Evolutionary conservation across 92 coral and sea anemone species (phyloP).

Genomic region (Isaurus tuberculatus): DNA sequence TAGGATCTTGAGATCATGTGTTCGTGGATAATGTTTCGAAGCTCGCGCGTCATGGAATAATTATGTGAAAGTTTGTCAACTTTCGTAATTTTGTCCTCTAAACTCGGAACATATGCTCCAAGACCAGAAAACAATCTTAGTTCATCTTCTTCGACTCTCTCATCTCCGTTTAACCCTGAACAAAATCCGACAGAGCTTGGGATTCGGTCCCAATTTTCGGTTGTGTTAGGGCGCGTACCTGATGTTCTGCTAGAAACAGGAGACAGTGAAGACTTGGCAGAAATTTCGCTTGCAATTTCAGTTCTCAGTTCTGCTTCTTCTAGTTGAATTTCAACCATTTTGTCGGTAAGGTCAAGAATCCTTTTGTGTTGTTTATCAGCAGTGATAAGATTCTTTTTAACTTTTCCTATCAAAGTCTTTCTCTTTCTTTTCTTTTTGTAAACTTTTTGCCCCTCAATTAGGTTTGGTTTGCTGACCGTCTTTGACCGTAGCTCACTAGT

Average conservation of each 20-base stretch:
- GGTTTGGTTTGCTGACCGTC: constrained; percentile 67
- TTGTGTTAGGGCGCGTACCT: constrained; percentile 21
- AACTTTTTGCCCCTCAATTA: constrained; percentile 69
- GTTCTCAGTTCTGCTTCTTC: constrained; percentile 78
- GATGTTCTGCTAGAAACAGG: constrained; percentile 29
- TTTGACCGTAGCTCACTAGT: constrained; percentile 80
- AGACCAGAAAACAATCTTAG: constrained; percentile 59
- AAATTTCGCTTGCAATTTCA: constrained; percentile 65
- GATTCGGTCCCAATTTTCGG: constrained; percentile 39
- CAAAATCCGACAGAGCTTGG: neutral
- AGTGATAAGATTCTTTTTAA: constrained; percentile 63
- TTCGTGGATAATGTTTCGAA: constrained; percentile 82
- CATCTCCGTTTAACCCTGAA: constrained; percentile 21
- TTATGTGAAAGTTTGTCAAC: constrained; percentile 86
- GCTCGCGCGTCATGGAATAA: constrained; percentile 89
- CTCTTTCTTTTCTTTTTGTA: constrained; percentile 60
- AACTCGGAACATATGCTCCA: constrained; percentile 57
- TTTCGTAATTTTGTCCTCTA: constrained; percentile 70
- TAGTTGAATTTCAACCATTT: constrained; percentile 72
- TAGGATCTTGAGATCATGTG: constrained; percentile 94
- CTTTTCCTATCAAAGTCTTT: constrained; percentile 58
- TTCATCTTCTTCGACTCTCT: constrained; percentile 47
- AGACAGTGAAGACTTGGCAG: constrained; percentile 8
- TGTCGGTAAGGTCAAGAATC: constrained; percentile 74
- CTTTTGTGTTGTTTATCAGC: constrained; percentile 83